phyloP scores from a whole-genome alignment of 1,140 invertebrate species.

The Penaeus indicus region DNA sequence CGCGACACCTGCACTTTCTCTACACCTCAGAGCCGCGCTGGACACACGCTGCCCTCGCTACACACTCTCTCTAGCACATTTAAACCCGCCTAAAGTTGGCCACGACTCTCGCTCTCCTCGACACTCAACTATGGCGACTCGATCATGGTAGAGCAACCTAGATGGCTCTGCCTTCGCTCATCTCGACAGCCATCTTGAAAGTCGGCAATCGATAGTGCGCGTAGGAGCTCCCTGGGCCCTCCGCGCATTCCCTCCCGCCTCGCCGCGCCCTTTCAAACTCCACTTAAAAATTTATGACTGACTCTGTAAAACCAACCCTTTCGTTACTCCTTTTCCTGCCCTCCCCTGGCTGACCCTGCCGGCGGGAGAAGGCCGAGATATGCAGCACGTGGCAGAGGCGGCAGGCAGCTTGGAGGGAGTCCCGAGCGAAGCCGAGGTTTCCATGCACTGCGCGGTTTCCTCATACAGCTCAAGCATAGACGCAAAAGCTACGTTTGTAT shows the following conservation, averaged over 20 bases:
- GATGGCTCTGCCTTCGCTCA: slow-evolving; percentile 49
- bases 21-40: slow-evolving; percentile 21
- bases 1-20: background rate
- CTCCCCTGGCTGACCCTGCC: background rate
- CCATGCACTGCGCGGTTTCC: too few species aligned
- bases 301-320: background rate
- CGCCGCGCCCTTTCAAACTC: background rate
- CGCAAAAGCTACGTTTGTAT: background rate
- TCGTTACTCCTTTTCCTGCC: background rate
- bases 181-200: slow-evolving; percentile 54
- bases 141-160: slow-evolving; percentile 32
- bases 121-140: slow-evolving; percentile 58
- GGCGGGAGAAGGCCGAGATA: too few species aligned
- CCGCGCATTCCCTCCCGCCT: slow-evolving; percentile 16
- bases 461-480: background rate
- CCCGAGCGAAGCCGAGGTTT: too few species aligned
- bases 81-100: slow-evolving; percentile 43
- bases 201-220: slow-evolving; percentile 58
- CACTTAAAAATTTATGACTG: slow-evolving; percentile 32
- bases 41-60: slow-evolving; percentile 18
- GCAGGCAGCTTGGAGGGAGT: too few species aligned
- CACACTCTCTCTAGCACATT: slow-evolving; percentile 53
- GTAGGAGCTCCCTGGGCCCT: background rate
- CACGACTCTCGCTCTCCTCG: slow-evolving; percentile 44
- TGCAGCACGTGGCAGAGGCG: too few species aligned